Base-by-base conservation (phyloP, 1,140 invertebrate genomes). In the Agrypnia vestita region DNA sequence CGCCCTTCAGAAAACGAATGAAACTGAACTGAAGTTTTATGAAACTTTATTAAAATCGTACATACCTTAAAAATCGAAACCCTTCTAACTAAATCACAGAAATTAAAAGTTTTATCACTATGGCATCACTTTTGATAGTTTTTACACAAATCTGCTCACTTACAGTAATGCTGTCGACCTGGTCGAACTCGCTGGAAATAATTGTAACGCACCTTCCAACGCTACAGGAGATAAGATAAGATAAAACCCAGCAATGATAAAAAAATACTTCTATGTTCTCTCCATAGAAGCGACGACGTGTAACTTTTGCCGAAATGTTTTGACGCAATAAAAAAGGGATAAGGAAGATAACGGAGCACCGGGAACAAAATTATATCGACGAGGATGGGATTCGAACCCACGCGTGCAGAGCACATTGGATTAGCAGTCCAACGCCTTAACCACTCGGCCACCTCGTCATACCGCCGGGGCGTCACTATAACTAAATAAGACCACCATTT, bases 311-410 rank as follows among this genome's bases (percentile, higher is more conserved):
- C 49, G 11, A 62, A 35, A 62, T 62, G 59, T 25, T 64, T 9
- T 64, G n/a, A 25, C 15, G 55, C 8, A 19, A 64, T 64, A 64
- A 64, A 64, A 64, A 62, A 13, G 35, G 13, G 12, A 76, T 53
- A 75, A 76, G 21, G 53, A 43, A 74, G 9, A 35, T 35, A 35
- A 35, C 6, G 6, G 25, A 9, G 10, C 10, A 21, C n/a, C n/a
- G 61, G 17, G 17, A 25, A 64, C 72, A 78, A 81, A 85, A 84
- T 79, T 67, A 1, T 62, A 84, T 56, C 93, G 93, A 94, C 93
- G 93, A 94, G 93, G 93, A 94, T 94, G 93, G 94, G 94, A 95
- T 94, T 95, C 94, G 94, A 95, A 95, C 94, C 93, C 94, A 94
- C 94, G 94, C 94, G 94, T 94, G 94, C 89, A 90, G 89, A 90